A percentile compares a stretch with the other conserved stretches of the same genome.
Conservation (phyloP, 1,140 invertebrate species). For the Nomia melanderi region DNA sequence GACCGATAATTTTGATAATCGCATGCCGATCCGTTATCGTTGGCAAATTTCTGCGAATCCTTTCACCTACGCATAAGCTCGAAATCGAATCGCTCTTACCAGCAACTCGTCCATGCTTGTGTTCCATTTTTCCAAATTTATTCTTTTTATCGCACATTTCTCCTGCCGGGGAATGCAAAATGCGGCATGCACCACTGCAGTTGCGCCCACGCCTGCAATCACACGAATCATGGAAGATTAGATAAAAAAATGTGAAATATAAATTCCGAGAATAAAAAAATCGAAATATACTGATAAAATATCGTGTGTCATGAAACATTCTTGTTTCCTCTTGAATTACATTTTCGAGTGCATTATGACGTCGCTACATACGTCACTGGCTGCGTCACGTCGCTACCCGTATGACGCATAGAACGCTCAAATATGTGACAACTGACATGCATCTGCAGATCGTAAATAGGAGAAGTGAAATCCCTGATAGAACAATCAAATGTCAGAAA, state of each 20-base stretch:
- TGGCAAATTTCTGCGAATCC: background rate
- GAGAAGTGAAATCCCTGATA: too few species aligned
- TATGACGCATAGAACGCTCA: too few species aligned
- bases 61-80: too few species aligned
- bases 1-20: slow-evolving; percentile 10
- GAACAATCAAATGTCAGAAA: too few species aligned
- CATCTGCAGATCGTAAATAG: too few species aligned
- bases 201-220: slow-evolving; percentile 93
- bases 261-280: too few species aligned
- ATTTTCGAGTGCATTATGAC: background rate
- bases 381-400: background rate
- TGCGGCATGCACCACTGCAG: slow-evolving; percentile 97
- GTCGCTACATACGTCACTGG: background rate
- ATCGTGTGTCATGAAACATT: background rate
- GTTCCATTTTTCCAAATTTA: slow-evolving; percentile 99
- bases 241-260: background rate
- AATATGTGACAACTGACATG: too few species aligned
- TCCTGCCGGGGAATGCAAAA: slow-evolving; percentile 95
- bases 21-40: background rate
- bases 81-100: slow-evolving; percentile 78
- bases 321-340: background rate
- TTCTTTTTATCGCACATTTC: slow-evolving; percentile 99
- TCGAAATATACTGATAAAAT: background rate
- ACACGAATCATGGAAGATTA: slow-evolving; percentile 18
- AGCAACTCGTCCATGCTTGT: slow-evolving; percentile 98